Evolutionary conservation across 2,113 vertebrate genomes (phyloP).

Genomic region (Myocastor coypus): DNA sequence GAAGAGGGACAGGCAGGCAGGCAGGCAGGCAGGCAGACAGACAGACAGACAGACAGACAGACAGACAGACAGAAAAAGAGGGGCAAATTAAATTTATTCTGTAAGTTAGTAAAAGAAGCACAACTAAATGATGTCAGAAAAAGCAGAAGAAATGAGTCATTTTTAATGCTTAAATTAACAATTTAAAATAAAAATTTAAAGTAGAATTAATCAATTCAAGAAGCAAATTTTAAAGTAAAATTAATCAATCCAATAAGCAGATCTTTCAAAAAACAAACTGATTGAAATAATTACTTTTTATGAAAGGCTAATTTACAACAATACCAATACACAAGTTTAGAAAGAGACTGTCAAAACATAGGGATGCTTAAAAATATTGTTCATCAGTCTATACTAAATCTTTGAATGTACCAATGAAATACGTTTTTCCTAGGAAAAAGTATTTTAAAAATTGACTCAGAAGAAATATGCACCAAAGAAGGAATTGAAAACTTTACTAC

Average conservation of each 20-base stretch:
- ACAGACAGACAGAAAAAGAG: background rate
- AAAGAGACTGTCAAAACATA: background rate
- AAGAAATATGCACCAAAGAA: conserved; percentile 1
- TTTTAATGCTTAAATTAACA: conserved; percentile 6
- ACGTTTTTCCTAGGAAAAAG: background rate
- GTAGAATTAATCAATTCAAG: background rate
- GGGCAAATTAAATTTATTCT: background rate
- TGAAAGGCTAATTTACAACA: conserved; percentile 42
- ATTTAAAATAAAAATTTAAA: conserved; percentile 31
- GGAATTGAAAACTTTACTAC: conserved; percentile 15
- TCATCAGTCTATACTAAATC: background rate
- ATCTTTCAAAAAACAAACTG: conserved; percentile 6
- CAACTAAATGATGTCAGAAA: background rate
- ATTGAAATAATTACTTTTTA: background rate
- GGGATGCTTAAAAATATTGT: background rate
- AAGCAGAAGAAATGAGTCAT: background rate
- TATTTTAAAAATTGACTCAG: conserved; percentile 29
- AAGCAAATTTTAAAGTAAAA: background rate
- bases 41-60: background rate
- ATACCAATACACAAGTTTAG: conserved; percentile 12
- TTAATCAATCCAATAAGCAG: background rate
- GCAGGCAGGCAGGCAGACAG: background rate
- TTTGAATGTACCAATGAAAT: conserved; percentile 20
- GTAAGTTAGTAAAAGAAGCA: conserved; percentile 25
- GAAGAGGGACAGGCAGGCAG: no score